Base-by-base conservation (phyloP, 2,888 invertebrate genomes). In the Tridacna gigas region DNA sequence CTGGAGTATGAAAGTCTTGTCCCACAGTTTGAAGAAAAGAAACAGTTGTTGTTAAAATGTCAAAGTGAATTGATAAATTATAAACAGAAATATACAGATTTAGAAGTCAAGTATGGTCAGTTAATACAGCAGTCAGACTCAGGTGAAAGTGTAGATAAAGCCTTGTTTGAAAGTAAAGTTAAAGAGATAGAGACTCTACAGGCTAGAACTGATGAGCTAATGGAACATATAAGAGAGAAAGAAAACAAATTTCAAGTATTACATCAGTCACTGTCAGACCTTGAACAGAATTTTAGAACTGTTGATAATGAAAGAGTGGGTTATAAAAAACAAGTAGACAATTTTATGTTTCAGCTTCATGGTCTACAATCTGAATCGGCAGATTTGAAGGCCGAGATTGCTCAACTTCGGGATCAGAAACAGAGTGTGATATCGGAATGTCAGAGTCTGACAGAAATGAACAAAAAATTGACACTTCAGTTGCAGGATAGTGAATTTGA, bases 21-120 rank as follows among this genome's bases (percentile, higher is more conserved):
- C 12, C 91, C 93, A 74, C 93, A 94, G 83, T 94, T 93, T 89
- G 95, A 95, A 82, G 95, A 95, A 73, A 95, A 94, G 80, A 93
- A 94, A 74, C 94, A 94, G 84, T 86, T 93, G 3, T 88, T 95
- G 56, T 79, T 95, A 9, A 94, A 95, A 80, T 87, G 92, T 26
- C 94, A 94, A 79, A 94, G 94, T 89, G 95, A 95, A 80, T 86
- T 94, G 37, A 88, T 95, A 45, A 91, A 90, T 77, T 91, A 93
- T 74, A 94, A 93, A 73, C 94, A 94, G 82, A 93, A 92, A 78
- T 91, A 91, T 77, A 77, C 89, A 7, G 94, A 94, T 66, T 82
- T 94, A 26, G 94, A 95, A 84, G 88, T 93, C n/a, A 93, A 93
- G 74, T 91, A 92, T 82, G 91, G 92, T 15, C 92, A 93, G 75